Evolutionary conservation across 2,113 vertebrate species (phyloP).

Genomic region (Bubo scandiacus): DNA sequence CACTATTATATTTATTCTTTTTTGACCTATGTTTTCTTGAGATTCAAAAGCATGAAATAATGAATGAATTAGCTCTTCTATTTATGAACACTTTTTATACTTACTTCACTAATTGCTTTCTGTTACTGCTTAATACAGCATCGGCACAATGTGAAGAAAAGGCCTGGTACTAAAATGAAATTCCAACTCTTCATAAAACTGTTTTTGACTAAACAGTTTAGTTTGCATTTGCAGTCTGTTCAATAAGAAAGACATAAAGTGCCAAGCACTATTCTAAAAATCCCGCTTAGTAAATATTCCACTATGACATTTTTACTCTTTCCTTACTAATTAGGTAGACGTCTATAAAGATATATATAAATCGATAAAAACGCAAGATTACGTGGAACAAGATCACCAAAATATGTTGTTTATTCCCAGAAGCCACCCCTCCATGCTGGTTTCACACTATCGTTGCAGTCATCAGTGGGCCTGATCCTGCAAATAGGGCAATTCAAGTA

Average conservation of each 20-base stretch:
- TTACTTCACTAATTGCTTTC: neutral
- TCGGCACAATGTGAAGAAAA: neutral
- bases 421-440: neutral
- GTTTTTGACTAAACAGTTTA: neutral
- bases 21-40: neutral
- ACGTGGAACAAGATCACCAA: neutral
- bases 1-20: neutral
- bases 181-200: neutral
- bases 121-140: neutral
- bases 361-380: neutral
- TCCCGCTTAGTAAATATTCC: neutral
- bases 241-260: neutral
- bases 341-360: neutral
- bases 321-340: neutral
- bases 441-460: neutral
- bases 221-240: neutral
- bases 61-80: neutral
- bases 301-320: neutral
- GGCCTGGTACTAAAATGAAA: neutral
- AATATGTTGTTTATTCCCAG: neutral
- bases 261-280: neutral
- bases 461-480: neutral
- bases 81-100: neutral
- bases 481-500: neutral
- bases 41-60: neutral